Percentiles rank a stretch among this genome's conserved stretches.
Evolutionary conservation across 2,888 invertebrate genomes (phyloP).

Genomic region (Spodoptera exigua): DNA sequence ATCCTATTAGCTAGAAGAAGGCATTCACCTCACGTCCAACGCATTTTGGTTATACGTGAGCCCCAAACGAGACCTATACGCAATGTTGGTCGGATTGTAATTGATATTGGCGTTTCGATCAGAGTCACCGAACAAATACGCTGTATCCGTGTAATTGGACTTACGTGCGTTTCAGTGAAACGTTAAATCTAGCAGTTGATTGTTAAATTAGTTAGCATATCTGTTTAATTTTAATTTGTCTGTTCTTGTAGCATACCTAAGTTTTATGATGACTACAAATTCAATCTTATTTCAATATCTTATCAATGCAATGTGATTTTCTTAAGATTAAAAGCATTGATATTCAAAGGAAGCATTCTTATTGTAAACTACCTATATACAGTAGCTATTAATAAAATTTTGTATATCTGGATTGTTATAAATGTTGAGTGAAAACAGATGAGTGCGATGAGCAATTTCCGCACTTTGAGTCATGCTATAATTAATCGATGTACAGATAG

Average conservation of each 20-base stretch:
- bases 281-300: too few relatives aligned
- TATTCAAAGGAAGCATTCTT: too few relatives aligned
- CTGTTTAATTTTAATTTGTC: conserved; percentile 5
- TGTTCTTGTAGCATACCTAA: too few relatives aligned
- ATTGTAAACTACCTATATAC: too few relatives aligned
- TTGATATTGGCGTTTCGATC: conserved; percentile 65
- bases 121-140: conserved; percentile 43
- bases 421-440: conserved; percentile 14
- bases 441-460: conserved; percentile 3
- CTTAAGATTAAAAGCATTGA: too few relatives aligned
- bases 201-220: conserved; percentile 4
- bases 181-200: conserved; percentile 6
- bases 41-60: conserved; percentile 74
- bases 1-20: conserved; percentile 68
- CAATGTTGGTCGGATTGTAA: conserved; percentile 66
- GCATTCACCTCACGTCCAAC: conserved; percentile 70
- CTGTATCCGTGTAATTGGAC: conserved; percentile 37
- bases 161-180: conserved; percentile 31
- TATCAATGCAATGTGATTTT: too few relatives aligned
- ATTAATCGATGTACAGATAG: background rate
- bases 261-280: too few relatives aligned
- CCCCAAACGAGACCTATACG: conserved; percentile 58
- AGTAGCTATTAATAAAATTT: background rate
- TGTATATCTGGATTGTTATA: conserved; percentile 1
- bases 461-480: background rate